Evolutionary conservation across 2,888 invertebrate species (phyloP), one percentile per base, ranked within the genome.

Genomic region (Athalia rosae): DNA sequence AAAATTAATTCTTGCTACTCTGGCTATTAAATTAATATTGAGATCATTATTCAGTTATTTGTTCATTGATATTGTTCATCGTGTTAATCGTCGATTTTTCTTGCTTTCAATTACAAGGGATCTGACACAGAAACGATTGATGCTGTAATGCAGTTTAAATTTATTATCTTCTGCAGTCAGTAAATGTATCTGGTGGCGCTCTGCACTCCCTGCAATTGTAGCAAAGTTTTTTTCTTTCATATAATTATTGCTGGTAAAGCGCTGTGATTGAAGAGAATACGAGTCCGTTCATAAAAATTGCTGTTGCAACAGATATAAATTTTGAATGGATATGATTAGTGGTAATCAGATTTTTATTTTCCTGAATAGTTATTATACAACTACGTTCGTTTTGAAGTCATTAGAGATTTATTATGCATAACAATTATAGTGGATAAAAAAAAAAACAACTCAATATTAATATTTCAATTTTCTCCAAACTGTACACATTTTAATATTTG

Each of bases 341-440:
- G 48, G 74, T 74, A 47, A 61, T 74, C 41, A 48, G 74, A 74
- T 74, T 9, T 74, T 74, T 50, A 74, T 74, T 74, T 74, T 61
- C 41, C 59, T 71, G 45, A 28, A 28, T 43, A 13, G 45, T 28
- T 45, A 71, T 58, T 71, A 71, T 47, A 71, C 13, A 43, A 61
- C 61, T 61, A 28, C 48, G 28, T 62, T 59, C 13, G 13, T 50
- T 74, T 74, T 61, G 4, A 43, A 71, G 41, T 67, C 4, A 8
- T 73, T 71, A 28, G 61, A 28, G 28, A 28, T 28, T 28, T 28
- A 28, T 28, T 28, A 28, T 28, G 28, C 28, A 48, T 50, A 61
- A 48, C 50, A 71, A 11, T 5, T 71, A 56, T 71, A 50, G n/a
- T 74, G 59, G 61, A 74, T 61, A 13, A 15, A 28, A 53, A 53